Evolutionary conservation across 2,888 invertebrate species (phyloP).

Genomic region (Octonoba sinensis): DNA sequence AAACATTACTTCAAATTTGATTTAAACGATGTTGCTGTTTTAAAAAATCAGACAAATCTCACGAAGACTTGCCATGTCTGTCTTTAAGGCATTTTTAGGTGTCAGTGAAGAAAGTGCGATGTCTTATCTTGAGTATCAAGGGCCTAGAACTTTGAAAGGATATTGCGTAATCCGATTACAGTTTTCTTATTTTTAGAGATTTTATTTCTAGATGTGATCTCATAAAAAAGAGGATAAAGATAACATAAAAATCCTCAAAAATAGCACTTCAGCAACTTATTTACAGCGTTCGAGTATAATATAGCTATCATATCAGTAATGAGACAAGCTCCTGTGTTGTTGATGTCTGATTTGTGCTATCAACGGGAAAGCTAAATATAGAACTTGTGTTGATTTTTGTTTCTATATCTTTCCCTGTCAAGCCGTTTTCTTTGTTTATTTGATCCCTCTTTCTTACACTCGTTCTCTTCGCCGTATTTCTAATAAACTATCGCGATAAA

Average conservation of each 20-base stretch:
- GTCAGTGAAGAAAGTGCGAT: no score
- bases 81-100: no score
- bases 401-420: conserved; percentile 2
- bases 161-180: no score
- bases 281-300: conserved; percentile 39
- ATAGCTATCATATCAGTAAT: conserved; percentile 44
- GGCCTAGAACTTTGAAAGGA: no score
- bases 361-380: conserved; percentile 35
- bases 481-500: conserved; percentile 36
- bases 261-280: conserved; percentile 44
- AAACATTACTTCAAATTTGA: no score
- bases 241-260: conserved; percentile 36
- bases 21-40: no score
- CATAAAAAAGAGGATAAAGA: conserved; percentile 27
- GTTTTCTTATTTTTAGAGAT: not conserved
- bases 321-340: conserved; percentile 8
- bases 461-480: conserved; percentile 15
- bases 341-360: conserved; percentile 46
- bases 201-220: conserved; percentile 30
- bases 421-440: conserved; percentile 13
- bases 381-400: conserved; percentile 32
- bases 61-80: no score
- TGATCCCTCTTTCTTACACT: not conserved
- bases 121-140: no score
- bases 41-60: no score